Percentiles rank a stretch among this genome's conserved stretches.
phyloP scores from a whole-genome alignment of 1,140 invertebrate species.

The Drosophila yakuba region DNA sequence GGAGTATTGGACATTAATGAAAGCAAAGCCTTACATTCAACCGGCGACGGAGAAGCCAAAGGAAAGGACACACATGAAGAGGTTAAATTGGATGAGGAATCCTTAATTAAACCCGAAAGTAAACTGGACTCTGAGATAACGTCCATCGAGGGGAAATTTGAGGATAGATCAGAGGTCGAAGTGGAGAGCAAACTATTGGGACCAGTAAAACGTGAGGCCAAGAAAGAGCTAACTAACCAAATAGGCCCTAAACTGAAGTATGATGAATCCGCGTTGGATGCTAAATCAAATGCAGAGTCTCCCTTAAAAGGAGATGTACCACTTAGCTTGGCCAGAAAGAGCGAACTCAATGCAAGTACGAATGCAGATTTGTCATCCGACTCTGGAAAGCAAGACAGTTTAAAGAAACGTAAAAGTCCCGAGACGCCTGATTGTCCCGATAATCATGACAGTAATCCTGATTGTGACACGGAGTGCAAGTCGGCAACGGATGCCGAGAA shows the following conservation, averaged over 20 bases:
- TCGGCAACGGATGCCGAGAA: background rate
- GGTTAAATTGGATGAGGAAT: slow-evolving; percentile 4
- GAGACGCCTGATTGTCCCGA: background rate
- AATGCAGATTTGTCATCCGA: background rate
- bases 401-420: background rate
- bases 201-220: background rate
- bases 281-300: background rate
- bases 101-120: background rate
- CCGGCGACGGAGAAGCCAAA: background rate
- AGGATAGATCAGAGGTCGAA: background rate
- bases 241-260: background rate
- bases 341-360: background rate
- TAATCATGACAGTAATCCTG: background rate
- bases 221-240: too few relatives aligned
- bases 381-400: background rate
- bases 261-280: background rate
- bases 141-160: background rate
- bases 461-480: background rate
- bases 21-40: background rate
- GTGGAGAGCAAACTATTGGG: background rate
- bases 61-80: background rate
- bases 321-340: background rate
- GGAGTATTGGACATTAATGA: background rate
- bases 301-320: background rate
- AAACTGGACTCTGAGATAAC: slow-evolving; percentile 19